Percentiles rank a stretch among this genome's conserved stretches.
phyloP scores from a whole-genome alignment of 2,888 invertebrate species.

The Heterodera filipjevi region DNA sequence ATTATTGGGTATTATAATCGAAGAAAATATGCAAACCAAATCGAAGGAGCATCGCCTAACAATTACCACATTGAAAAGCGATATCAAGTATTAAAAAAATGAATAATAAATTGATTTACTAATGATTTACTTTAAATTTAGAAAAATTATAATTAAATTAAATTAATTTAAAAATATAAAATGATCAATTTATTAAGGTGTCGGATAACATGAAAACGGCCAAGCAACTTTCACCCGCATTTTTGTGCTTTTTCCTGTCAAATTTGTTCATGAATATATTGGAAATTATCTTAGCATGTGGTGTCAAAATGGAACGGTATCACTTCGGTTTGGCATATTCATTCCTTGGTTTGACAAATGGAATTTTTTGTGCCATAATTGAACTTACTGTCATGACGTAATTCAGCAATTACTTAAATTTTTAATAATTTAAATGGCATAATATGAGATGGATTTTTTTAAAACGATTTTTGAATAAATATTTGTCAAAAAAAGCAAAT shows the following conservation, averaged over 20 bases:
- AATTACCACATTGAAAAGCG: neutral
- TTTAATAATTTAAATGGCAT: neutral
- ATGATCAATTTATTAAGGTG: neutral
- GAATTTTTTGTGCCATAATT: neutral
- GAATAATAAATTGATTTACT: neutral
- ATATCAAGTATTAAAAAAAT: neutral
- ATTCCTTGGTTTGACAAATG: neutral
- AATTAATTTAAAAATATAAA: neutral
- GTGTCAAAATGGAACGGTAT: neutral
- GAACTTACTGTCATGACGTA: slow-evolving; percentile 1
- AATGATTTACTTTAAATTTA: neutral
- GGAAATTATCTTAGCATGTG: neutral
- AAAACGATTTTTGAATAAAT: too few relatives aligned
- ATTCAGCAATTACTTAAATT: neutral
- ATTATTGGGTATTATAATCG: neutral
- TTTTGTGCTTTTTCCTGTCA: neutral
- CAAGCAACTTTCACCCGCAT: slow-evolving; percentile 2
- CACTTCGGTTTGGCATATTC: neutral
- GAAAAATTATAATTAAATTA: neutral
- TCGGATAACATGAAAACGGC: neutral
- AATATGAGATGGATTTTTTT: too few relatives aligned
- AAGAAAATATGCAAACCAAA: neutral
- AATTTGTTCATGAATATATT: neutral
- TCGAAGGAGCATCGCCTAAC: neutral
- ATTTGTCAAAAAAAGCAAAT: too few relatives aligned